Evolutionary conservation across 2,113 vertebrate genomes (phyloP).

Genomic region (Oryzias curvinotus): DNA sequence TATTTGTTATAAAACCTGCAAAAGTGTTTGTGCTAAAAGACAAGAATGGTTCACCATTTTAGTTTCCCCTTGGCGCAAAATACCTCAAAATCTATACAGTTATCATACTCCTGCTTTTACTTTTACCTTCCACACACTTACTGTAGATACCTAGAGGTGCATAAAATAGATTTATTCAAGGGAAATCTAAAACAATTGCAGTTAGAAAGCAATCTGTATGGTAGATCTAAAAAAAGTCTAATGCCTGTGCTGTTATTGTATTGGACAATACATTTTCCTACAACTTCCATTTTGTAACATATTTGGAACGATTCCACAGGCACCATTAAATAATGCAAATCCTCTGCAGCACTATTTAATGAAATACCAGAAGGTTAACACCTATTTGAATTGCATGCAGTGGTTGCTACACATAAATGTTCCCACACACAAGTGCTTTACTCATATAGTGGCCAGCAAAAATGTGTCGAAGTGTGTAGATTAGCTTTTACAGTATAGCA

Average conservation of each 20-base stretch:
- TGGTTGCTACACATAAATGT: slow-evolving; percentile 52
- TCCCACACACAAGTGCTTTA: slow-evolving; percentile 53
- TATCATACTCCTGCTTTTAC: no score
- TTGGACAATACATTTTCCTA: slow-evolving; percentile 33
- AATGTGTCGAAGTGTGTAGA: neutral
- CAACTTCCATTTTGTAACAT: slow-evolving; percentile 25
- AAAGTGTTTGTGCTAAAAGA: no score
- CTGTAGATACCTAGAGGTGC: no score
- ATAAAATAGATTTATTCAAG: no score
- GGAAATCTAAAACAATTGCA: no score
- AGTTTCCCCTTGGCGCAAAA: no score
- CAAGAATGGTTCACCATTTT: no score
- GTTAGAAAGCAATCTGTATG: no score
- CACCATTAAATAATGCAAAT: slow-evolving; percentile 41
- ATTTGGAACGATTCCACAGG: slow-evolving; percentile 31
- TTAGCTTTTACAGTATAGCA: slow-evolving; percentile 21
- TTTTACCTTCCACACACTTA: no score
- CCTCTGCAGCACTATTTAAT: slow-evolving; percentile 43
- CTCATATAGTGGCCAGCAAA: slow-evolving; percentile 32
- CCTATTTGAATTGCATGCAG: slow-evolving; percentile 55
- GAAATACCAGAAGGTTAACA: slow-evolving; percentile 58
- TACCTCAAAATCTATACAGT: no score
- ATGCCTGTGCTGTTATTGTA: neutral
- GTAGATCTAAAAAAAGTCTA: no score
- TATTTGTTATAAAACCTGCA: no score